Evolutionary conservation across 2,113 vertebrate genomes (phyloP).

Genomic region (Leptocoma aspasia): DNA sequence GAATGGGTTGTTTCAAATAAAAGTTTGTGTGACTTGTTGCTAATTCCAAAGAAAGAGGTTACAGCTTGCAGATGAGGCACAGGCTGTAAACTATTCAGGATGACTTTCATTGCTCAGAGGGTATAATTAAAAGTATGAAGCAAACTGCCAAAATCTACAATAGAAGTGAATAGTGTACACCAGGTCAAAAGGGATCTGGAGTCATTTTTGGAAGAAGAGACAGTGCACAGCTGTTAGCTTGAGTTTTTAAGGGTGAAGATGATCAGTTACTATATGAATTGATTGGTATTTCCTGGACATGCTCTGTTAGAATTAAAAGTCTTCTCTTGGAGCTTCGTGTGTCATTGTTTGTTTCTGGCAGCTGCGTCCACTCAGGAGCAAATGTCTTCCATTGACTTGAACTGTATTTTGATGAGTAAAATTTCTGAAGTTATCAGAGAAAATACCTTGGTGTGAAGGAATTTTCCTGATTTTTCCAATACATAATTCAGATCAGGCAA

Average conservation of each 20-base stretch:
- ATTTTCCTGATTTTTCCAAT: background rate
- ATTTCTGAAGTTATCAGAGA: background rate
- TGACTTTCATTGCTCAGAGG: constrained; percentile 31
- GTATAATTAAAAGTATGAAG: constrained; percentile 53
- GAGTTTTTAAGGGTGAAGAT: constrained; percentile 60
- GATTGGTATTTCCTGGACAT: constrained; percentile 68
- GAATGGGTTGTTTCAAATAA: constrained; percentile 58
- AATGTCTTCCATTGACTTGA: background rate
- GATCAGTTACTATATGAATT: constrained; percentile 65
- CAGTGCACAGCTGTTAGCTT: constrained; percentile 62
- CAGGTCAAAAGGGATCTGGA: constrained; percentile 66
- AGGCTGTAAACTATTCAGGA: background rate
- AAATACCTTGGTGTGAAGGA: background rate
- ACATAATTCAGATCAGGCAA: background rate
- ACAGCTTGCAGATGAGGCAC: background rate
- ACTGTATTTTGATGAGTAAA: background rate
- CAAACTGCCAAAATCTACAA: constrained; percentile 62
- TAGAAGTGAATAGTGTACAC: constrained; percentile 34
- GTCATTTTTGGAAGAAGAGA: constrained; percentile 59
- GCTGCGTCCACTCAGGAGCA: background rate
- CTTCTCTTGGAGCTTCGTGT: constrained; percentile 9
- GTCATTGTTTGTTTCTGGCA: constrained; percentile 18
- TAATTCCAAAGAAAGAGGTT: background rate
- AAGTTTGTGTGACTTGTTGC: constrained; percentile 41
- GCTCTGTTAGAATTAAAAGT: constrained; percentile 13